A percentile compares a stretch with the other conserved stretches of the same genome.
Evolutionary conservation across 2,113 vertebrate species (phyloP).

Genomic region (Casuarius casuarius): DNA sequence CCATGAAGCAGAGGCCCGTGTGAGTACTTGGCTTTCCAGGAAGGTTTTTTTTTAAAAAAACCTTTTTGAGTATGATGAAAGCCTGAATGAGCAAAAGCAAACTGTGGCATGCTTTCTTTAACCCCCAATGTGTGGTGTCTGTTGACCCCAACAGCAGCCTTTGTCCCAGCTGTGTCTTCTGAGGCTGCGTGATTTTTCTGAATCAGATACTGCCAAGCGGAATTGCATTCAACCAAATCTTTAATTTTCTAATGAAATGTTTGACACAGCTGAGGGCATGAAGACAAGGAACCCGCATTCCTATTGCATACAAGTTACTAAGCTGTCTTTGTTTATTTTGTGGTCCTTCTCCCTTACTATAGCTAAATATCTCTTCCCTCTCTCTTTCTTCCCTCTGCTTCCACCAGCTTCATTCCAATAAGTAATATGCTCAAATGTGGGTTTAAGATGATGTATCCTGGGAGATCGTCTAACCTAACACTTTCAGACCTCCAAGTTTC

Average conservation of each 20-base stretch:
- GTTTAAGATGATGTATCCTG: background rate
- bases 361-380: background rate
- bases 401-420: slow-evolving; percentile 1
- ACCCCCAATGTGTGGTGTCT: background rate
- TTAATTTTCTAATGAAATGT: background rate
- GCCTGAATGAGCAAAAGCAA: background rate
- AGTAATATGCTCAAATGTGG: slow-evolving; percentile 1
- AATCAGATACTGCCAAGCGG: background rate
- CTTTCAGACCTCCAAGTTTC: slow-evolving; percentile 55
- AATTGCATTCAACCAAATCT: background rate
- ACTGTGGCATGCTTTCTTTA: background rate
- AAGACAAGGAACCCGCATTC: background rate
- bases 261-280: background rate
- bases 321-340: background rate
- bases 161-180: background rate
- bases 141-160: background rate
- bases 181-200: background rate
- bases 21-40: slow-evolving; percentile 1
- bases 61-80: background rate
- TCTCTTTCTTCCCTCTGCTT: background rate
- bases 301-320: background rate
- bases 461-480: slow-evolving; percentile 25
- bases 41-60: background rate
- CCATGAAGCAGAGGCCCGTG: background rate
- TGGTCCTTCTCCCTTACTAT: background rate